Percentiles rank a stretch among this genome's conserved stretches.
phyloP scores from a whole-genome alignment of 2,888 invertebrate genomes.

The Taenaris catops region DNA sequence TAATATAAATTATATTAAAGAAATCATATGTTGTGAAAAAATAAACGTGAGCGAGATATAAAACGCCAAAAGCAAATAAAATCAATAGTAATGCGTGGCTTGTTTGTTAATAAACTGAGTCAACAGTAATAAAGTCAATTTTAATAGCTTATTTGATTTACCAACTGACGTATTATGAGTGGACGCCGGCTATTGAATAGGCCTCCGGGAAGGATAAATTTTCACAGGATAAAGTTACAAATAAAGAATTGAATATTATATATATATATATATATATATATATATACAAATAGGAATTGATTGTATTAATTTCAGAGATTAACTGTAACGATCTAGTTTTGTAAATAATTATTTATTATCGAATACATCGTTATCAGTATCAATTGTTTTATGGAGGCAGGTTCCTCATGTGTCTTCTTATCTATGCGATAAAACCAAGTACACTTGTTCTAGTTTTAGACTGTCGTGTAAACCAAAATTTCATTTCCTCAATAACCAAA shows the following conservation, averaged over 20 bases:
- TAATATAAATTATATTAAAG: no score
- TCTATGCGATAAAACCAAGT: constrained; percentile 15
- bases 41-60: not conserved
- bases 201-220: no score
- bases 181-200: constrained; percentile 6
- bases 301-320: no score
- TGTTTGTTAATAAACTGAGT: constrained; percentile 14
- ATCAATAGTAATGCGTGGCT: constrained; percentile 10
- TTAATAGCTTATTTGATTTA: constrained; percentile 24
- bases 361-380: no score
- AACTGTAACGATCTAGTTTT: no score
- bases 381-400: constrained; percentile 1
- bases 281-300: no score
- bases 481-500: constrained; percentile 12
- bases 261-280: no score
- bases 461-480: constrained; percentile 12
- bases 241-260: no score
- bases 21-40: no score
- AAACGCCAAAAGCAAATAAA: constrained; percentile 7
- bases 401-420: constrained; percentile 13
- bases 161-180: constrained; percentile 18
- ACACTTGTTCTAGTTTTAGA: constrained; percentile 15
- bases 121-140: constrained; percentile 24
- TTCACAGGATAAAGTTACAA: no score
- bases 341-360: no score